phyloP scores from a whole-genome alignment of 2,113 vertebrate species.

The Aspiorhynchus laticeps region DNA sequence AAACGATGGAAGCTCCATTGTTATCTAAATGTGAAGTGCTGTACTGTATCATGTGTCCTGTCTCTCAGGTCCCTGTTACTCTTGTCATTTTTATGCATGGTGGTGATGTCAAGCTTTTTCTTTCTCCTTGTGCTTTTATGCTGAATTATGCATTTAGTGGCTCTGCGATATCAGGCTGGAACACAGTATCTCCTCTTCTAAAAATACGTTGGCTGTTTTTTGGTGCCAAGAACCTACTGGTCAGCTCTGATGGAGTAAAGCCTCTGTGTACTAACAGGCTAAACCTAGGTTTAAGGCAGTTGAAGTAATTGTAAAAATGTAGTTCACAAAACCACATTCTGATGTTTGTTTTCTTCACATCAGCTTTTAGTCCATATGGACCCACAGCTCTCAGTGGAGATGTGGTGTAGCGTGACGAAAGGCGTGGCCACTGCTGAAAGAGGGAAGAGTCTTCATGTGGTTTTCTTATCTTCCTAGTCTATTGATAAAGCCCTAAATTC shows the following conservation, averaged over 20 bases:
- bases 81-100: not conserved
- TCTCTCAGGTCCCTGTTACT: not conserved
- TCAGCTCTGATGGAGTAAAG: not conserved
- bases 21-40: not conserved
- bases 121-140: not conserved
- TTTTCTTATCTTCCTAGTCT: not conserved
- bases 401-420: not conserved
- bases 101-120: not conserved
- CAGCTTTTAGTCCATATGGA: not conserved
- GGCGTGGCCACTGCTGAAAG: not conserved
- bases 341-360: not conserved
- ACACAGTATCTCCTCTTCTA: not conserved
- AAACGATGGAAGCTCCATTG: not conserved
- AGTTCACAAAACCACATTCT: no score
- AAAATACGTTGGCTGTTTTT: not conserved
- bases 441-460: constrained; percentile 21
- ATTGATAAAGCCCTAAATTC: no score
- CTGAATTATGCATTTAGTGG: constrained; percentile 46
- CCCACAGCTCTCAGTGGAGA: not conserved
- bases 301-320: no score
- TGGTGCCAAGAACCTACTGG: not conserved
- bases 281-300: no score
- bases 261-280: no score
- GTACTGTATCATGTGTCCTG: not conserved
- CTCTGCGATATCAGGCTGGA: not conserved